A percentile compares a stretch with the other conserved stretches of the same genome.
Conservation (phyloP, 2,888 invertebrate genomes). For the Nephrotoma flavescens region DNA sequence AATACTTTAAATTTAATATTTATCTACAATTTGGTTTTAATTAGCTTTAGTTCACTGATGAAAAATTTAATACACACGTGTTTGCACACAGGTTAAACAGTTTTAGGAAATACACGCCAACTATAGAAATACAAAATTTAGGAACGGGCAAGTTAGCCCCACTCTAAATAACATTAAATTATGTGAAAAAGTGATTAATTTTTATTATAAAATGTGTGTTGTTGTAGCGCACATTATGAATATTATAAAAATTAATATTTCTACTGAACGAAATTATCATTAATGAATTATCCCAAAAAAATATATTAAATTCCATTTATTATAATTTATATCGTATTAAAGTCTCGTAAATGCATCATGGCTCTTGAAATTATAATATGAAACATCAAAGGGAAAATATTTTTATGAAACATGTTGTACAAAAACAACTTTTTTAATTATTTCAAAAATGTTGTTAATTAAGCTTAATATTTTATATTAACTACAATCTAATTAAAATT, state of each 20-base stretch:
- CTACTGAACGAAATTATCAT: not conserved
- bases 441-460: not conserved
- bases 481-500: not conserved
- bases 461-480: not conserved
- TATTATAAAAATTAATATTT: not conserved
- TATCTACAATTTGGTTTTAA: too few species aligned
- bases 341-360: not conserved
- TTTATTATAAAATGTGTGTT: too few species aligned
- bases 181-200: too few species aligned
- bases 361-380: not conserved
- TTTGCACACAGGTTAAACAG: too few species aligned
- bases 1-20: too few species aligned
- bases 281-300: not conserved
- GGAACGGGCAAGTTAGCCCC: too few species aligned
- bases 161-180: too few species aligned
- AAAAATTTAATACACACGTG: too few species aligned
- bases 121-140: too few species aligned
- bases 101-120: too few species aligned
- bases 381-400: not conserved
- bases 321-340: not conserved
- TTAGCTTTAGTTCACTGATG: too few species aligned
- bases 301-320: not conserved
- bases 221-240: too few species aligned
- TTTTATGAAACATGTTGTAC: not conserved
- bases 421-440: not conserved